Conservation (phyloP, 2,888 invertebrate species). For the Camponotus fellah region DNA sequence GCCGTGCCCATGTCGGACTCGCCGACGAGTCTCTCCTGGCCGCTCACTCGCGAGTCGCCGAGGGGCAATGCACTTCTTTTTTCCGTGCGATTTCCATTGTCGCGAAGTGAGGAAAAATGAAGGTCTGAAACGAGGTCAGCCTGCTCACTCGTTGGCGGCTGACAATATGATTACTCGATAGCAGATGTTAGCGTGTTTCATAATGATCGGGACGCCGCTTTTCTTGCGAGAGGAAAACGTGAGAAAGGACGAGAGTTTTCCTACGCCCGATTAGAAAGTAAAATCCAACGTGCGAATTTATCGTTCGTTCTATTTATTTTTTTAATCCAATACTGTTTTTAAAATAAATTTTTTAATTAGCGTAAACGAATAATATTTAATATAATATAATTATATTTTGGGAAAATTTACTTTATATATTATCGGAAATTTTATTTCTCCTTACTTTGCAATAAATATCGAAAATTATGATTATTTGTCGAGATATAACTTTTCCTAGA, state of each 20-base stretch:
- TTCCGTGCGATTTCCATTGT: slow-evolving; percentile 37
- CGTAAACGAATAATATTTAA: neutral
- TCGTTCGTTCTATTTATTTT: neutral
- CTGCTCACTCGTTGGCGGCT: slow-evolving; percentile 13
- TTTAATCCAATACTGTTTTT: too few species aligned
- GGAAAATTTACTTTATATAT: neutral
- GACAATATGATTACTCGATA: slow-evolving; percentile 33
- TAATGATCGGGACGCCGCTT: slow-evolving; percentile 31
- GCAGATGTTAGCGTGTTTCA: slow-evolving; percentile 19
- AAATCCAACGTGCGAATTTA: slow-evolving; percentile 22
- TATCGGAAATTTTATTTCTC: neutral
- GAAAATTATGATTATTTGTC: neutral
- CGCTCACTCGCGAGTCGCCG: slow-evolving; percentile 43
- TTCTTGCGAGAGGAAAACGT: slow-evolving; percentile 24
- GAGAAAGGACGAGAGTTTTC: slow-evolving; percentile 24
- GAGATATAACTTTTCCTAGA: neutral
- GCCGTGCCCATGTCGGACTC: slow-evolving; percentile 57
- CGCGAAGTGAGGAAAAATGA: slow-evolving; percentile 29
- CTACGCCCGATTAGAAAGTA: slow-evolving; percentile 29
- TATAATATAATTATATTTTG: neutral
- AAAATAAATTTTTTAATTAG: neutral
- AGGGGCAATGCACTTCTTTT: slow-evolving; percentile 48
- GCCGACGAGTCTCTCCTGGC: slow-evolving; percentile 14
- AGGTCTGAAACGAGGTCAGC: slow-evolving; percentile 35
- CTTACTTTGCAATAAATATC: neutral